Percentiles rank a stretch among this genome's conserved stretches.
Evolutionary conservation across 2,888 invertebrate genomes (phyloP).

Genomic region (Augiades crinisus): DNA sequence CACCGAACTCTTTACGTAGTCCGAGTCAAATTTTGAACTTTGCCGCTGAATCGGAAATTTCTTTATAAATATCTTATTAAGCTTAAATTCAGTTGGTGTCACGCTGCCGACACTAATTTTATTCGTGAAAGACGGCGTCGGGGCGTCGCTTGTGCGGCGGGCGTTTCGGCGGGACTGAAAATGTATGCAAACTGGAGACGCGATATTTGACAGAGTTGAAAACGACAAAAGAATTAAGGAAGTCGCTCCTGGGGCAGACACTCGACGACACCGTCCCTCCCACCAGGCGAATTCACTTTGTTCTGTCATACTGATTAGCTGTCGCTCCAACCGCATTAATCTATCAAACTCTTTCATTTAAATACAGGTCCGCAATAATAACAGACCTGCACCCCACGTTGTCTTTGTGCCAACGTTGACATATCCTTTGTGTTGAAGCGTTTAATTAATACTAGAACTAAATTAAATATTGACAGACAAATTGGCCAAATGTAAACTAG

Average conservation of each 20-base stretch:
- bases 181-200: constrained; percentile 78
- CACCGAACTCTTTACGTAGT: constrained; percentile 76
- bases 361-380: constrained; percentile 29
- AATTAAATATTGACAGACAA: constrained; percentile 4
- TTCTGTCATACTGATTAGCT: constrained; percentile 61
- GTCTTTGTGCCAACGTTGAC: too few relatives aligned
- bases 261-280: constrained; percentile 39
- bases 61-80: constrained; percentile 81
- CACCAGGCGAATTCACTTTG: constrained; percentile 61
- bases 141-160: constrained; percentile 46
- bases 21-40: constrained; percentile 79
- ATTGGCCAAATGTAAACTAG: neutral
- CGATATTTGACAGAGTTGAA: constrained; percentile 77
- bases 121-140: constrained; percentile 75
- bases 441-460: neutral
- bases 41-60: constrained; percentile 80
- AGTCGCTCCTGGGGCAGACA: constrained; percentile 35
- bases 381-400: constrained; percentile 12
- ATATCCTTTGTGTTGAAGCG: neutral
- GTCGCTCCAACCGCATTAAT: constrained; percentile 46
- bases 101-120: constrained; percentile 80
- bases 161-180: constrained; percentile 58
- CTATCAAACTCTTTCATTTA: constrained; percentile 49
- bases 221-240: constrained; percentile 78
- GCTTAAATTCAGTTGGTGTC: constrained; percentile 81